These are phyloP conservation scores for Erpetoichthys calabaricus DNA, from an alignment of 2,797 vertebrate species.

Conservation along the genomic window DNA sequence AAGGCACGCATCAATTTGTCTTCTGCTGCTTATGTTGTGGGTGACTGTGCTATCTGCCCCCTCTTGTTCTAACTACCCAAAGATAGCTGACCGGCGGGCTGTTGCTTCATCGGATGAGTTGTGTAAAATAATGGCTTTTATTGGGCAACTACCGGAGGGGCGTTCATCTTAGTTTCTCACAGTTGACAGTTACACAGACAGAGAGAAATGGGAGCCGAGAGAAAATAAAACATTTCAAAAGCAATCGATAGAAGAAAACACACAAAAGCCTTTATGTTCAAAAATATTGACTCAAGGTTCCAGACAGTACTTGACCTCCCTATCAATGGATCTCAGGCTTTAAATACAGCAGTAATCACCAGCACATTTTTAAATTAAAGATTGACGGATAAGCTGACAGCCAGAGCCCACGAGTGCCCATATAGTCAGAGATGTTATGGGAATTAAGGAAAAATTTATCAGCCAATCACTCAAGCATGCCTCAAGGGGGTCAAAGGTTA, in stretches of 20 bases:
- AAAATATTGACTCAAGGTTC: not conserved
- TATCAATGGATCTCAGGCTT: conserved; percentile 9
- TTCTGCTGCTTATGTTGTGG: too few relatives aligned
- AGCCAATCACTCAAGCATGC: conserved; percentile 13
- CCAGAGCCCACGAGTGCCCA: not conserved
- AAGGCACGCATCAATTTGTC: too few relatives aligned
- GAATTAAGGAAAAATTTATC: conserved; percentile 16
- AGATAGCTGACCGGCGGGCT: too few relatives aligned
- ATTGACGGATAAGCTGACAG: conserved; percentile 37
- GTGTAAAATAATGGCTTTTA: too few relatives aligned
- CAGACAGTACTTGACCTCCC: conserved; percentile 9
- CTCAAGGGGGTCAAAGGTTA: conserved; percentile 7
- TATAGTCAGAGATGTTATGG: conserved; percentile 2
- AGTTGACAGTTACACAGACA: too few relatives aligned
- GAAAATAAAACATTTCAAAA: too few relatives aligned
- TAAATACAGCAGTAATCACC: conserved; percentile 13
- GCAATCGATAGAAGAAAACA: not conserved
- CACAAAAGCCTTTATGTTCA: conserved; percentile 1
- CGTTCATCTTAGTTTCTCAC: too few relatives aligned
- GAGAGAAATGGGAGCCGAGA: too few relatives aligned
- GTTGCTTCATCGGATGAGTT: too few relatives aligned
- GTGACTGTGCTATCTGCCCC: too few relatives aligned
- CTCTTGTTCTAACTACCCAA: too few relatives aligned
- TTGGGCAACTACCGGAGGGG: too few relatives aligned
- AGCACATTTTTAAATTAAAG: conserved; percentile 62